Conservation (phyloP, 2,888 invertebrate species). For the Rhaphigaster nebulosa region DNA sequence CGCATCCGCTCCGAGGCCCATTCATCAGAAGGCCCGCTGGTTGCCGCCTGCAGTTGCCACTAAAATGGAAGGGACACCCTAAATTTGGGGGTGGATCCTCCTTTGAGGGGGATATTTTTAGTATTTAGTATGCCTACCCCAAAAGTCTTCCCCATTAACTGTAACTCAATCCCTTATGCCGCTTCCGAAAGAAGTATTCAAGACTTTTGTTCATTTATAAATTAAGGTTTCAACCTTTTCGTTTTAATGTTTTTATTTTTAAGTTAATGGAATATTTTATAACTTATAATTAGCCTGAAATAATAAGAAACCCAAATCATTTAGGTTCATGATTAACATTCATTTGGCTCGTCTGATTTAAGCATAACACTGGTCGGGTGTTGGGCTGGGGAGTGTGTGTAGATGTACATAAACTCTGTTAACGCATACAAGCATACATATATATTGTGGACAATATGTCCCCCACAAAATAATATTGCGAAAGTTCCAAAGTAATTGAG, state of each 20-base stretch:
- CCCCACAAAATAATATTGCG: no score
- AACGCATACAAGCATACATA: no score
- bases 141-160: not conserved
- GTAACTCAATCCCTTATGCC: not conserved
- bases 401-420: no score
- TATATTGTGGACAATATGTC: no score
- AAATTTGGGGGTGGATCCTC: not conserved
- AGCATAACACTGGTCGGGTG: no score
- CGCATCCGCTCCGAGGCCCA: not conserved
- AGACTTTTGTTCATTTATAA: not conserved
- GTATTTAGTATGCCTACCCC: not conserved
- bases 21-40: not conserved
- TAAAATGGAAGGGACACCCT: conserved; percentile 3
- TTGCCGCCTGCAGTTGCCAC: not conserved
- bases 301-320: no score
- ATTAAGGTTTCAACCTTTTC: not conserved
- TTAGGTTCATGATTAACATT: no score
- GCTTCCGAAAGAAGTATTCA: not conserved
- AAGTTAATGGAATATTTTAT: no score
- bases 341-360: no score
- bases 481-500: no score
- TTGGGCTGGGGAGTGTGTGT: no score
- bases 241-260: not conserved
- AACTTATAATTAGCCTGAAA: no score
- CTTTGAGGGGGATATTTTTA: not conserved